Evolutionary conservation across 37 sponge, comb jelly and placozoan species (phyloP).

Genomic region (Tethya wilhelma): DNA sequence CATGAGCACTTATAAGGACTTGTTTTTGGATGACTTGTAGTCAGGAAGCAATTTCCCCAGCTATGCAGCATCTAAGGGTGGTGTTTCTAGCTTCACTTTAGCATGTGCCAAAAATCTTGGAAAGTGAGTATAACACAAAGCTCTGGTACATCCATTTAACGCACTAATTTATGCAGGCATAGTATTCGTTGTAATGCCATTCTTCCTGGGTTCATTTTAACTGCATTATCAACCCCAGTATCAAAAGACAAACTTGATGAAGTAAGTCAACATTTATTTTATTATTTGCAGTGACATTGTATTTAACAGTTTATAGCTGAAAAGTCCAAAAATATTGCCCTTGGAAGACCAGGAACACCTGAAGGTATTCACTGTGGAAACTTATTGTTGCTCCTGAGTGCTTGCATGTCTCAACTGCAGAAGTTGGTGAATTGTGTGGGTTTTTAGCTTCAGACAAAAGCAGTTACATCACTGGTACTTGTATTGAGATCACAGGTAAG

Average conservation of each 20-base stretch:
- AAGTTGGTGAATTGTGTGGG: constrained; percentile 69
- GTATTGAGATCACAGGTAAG: constrained; percentile 79
- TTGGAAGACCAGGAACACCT: constrained; percentile 64
- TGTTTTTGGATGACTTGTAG: background rate
- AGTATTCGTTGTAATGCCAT: constrained; percentile 81
- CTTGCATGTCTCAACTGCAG: constrained; percentile 36
- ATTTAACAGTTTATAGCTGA: too few species aligned
- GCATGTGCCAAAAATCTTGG: constrained; percentile 69
- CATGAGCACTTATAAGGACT: background rate
- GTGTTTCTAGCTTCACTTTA: constrained; percentile 61
- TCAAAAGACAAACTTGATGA: background rate
- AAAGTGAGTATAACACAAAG: constrained; percentile 17
- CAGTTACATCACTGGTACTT: constrained; percentile 75
- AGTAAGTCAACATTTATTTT: constrained; percentile 9
- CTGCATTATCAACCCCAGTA: background rate
- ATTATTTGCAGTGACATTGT: constrained; percentile 6
- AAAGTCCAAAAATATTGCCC: constrained; percentile 5
- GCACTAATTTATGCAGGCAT: constrained; percentile 14
- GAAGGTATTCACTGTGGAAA: too few species aligned
- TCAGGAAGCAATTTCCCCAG: constrained; percentile 50
- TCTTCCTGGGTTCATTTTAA: constrained; percentile 74
- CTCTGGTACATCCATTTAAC: background rate
- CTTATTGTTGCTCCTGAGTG: too few species aligned
- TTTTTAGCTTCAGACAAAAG: constrained; percentile 80
- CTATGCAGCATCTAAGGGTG: constrained; percentile 83